Percentiles rank a stretch among this genome's conserved stretches.
These are phyloP conservation scores for Hyaena hyaena DNA, from an alignment of 2,113 vertebrate genomes.

Conservation along the genomic window DNA sequence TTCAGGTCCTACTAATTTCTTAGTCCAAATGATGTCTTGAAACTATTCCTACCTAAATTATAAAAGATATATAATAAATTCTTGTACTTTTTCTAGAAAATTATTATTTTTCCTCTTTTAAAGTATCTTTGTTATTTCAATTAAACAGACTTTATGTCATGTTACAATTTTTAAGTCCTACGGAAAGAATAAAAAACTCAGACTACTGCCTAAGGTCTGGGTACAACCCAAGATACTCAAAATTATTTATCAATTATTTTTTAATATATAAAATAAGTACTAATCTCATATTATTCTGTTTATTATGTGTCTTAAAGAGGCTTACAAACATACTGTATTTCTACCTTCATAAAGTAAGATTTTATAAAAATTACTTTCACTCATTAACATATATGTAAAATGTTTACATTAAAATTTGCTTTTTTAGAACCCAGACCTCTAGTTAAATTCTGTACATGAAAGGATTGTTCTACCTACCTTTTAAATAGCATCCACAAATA, in stretches of 20 bases:
- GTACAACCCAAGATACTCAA: not conserved
- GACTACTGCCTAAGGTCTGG: not conserved
- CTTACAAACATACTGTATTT: not conserved
- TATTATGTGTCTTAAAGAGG: not conserved
- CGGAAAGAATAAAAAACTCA: not conserved
- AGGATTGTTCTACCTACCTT: not conserved
- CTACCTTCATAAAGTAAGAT: not conserved
- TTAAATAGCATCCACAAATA: conserved; percentile 22
- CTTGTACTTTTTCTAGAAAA: not conserved
- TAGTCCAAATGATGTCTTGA: not conserved
- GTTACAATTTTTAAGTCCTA: not conserved
- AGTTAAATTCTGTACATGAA: not conserved
- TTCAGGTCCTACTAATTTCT: not conserved
- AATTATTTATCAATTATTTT: not conserved
- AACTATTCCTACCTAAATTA: not conserved
- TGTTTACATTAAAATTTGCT: not conserved
- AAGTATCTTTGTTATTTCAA: not conserved
- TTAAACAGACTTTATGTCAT: not conserved
- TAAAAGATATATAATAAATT: not conserved
- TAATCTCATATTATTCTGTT: not conserved
- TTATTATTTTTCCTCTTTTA: not conserved
- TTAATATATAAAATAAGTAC: not conserved
- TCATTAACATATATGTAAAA: not conserved
- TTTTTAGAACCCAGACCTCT: not conserved
- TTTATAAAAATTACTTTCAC: not conserved